Conservation (phyloP, 2,797 vertebrate species). For the Atherinosoma microstoma region DNA sequence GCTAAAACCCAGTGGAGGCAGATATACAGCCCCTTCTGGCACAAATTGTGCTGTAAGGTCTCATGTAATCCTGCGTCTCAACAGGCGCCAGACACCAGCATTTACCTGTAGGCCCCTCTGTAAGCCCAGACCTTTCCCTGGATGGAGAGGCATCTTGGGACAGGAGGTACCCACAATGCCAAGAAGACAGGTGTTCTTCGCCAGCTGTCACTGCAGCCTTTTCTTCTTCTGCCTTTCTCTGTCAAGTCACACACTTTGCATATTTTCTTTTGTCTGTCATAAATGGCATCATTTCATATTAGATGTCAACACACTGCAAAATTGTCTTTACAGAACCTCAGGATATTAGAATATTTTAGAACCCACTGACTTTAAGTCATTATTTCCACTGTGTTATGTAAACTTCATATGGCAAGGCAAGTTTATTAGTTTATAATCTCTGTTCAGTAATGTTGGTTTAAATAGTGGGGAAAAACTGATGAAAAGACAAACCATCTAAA, state of each 20-base stretch:
- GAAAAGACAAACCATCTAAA: not conserved
- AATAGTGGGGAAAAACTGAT: not conserved
- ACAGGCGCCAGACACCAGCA: slow-evolving; percentile 74
- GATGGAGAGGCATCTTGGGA: slow-evolving; percentile 77
- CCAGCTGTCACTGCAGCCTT: slow-evolving; percentile 78
- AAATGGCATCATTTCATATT: slow-evolving; percentile 19
- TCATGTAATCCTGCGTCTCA: slow-evolving; percentile 77
- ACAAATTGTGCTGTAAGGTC: slow-evolving; percentile 74
- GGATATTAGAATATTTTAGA: not conserved
- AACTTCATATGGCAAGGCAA: not conserved
- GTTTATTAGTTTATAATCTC: too few relatives aligned
- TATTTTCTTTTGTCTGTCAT: slow-evolving; percentile 44
- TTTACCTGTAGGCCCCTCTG: slow-evolving; percentile 80
- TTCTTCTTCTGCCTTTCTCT: slow-evolving; percentile 46
- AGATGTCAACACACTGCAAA: slow-evolving; percentile 30
- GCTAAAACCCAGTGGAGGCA: slow-evolving; percentile 61
- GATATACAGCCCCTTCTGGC: slow-evolving; percentile 65
- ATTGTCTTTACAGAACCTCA: slow-evolving; percentile 11
- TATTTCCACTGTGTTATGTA: not conserved
- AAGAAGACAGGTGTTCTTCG: slow-evolving; percentile 81
- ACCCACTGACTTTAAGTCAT: not conserved
- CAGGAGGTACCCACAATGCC: slow-evolving; percentile 69
- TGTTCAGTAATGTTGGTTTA: not conserved
- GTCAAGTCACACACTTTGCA: slow-evolving; percentile 53
- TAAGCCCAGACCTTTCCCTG: slow-evolving; percentile 77